Evolutionary conservation across 2,888 invertebrate species (phyloP), one percentile per base, ranked within the genome.

Genomic region (Nymphalis urticae): DNA sequence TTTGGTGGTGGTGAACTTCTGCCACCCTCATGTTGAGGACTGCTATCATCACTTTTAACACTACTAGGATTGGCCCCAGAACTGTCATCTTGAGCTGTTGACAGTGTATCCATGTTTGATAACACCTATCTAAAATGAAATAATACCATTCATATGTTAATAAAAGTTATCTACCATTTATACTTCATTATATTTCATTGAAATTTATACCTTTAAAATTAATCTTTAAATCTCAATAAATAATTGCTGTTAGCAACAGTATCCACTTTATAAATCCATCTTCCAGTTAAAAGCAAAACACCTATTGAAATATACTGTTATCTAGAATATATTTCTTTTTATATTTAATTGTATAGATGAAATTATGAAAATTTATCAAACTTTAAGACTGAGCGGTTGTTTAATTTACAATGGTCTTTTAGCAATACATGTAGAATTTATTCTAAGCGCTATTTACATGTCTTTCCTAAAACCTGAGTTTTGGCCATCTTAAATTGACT

Each of bases 1-100:
- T 97, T 97, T 4, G 97, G 96, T 1, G 97, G 97, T 1, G 97
- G 97, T 36, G 96, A 96, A 13, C 87, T 85, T 1, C 90, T 71
- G 1, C 88, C 86, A 54, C 83, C 82, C 32, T 85, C 88, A 24
- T 84, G 82, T 0, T 83, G 88, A 5, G 90, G 93, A 73, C 91
- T 93, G 70, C 89, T 93, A 74, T 93, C 88, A 54, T 93, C 93
- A 77, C 90, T 93, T 72, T 90, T 91, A 48, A 89, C 83, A 77
- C 86, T 89, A 70, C 88, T 91, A 13, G 93, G 89, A 75, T 88
- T 92, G 1, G 88, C 87, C 48, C 86, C 85, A 21, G 87, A 80
- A 75, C 83, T 85, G 69, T 88, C 86, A 76, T 86, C 87, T 72
- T 82, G 86, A 8, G 85, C 74, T 65, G 82, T 76, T 56, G 84